Percentiles rank a stretch among this genome's conserved stretches.
Conservation (phyloP, 2,888 invertebrate genomes). For the Platypus cylindrus region DNA sequence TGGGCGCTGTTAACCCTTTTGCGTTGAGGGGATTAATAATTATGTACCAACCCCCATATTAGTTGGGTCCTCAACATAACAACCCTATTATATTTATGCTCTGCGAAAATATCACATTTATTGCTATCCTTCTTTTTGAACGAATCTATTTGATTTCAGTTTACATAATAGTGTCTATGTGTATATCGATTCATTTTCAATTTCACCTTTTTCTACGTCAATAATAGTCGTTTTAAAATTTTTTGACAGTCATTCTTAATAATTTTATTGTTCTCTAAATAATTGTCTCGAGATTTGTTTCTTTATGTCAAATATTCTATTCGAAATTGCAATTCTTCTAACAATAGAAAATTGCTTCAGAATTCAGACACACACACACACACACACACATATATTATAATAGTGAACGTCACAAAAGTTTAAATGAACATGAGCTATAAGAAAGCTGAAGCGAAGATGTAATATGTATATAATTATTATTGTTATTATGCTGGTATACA, state of each 20-base stretch:
- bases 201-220: conserved; percentile 17
- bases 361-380: too few relatives aligned
- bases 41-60: conserved; percentile 36
- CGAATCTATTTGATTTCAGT: conserved; percentile 23
- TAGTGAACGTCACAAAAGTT: too few relatives aligned
- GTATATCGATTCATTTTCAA: conserved; percentile 22
- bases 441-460: too few relatives aligned
- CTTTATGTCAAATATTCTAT: conserved; percentile 12
- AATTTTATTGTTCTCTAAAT: conserved; percentile 16
- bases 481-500: too few relatives aligned
- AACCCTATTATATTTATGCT: conserved; percentile 32
- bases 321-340: conserved; percentile 8
- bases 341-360: conserved; percentile 8
- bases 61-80: conserved; percentile 34
- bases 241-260: conserved; percentile 15
- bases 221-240: conserved; percentile 11
- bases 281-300: conserved; percentile 13
- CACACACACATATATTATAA: too few relatives aligned
- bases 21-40: conserved; percentile 35
- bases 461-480: too few relatives aligned
- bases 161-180: background rate
- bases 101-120: conserved; percentile 27
- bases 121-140: conserved; percentile 23
- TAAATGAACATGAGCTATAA: too few relatives aligned
- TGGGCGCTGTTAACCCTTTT: conserved; percentile 36